Percentiles rank a stretch among this genome's conserved stretches.
Conservation (phyloP, 2,797 vertebrate species). For the Mus caroli region DNA sequence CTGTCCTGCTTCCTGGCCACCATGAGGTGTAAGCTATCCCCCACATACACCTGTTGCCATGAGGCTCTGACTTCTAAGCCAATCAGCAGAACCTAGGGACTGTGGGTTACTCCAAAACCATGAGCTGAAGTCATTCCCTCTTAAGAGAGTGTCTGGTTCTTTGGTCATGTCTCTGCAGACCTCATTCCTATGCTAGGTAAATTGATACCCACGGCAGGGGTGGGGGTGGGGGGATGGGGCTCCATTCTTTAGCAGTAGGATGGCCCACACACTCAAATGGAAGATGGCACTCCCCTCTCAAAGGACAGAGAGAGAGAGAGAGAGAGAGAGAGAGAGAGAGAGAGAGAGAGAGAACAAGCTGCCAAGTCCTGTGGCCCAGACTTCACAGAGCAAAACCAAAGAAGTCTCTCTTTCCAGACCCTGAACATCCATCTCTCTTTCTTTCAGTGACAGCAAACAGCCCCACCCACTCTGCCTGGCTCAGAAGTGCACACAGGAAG, state of each 20-base stretch:
- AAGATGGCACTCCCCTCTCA: not conserved
- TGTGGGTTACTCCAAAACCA: not conserved
- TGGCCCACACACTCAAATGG: fast-evolving
- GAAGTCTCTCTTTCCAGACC: not conserved
- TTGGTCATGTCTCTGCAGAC: not conserved
- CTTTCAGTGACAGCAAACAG: fast-evolving
- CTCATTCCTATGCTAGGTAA: not conserved
- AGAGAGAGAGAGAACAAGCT: not conserved
- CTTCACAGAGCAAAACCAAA: not conserved
- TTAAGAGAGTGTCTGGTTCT: not conserved
- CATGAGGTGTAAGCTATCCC: not conserved
- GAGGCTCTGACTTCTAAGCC: not conserved
- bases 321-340: too few relatives aligned
- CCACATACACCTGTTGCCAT: too few relatives aligned
- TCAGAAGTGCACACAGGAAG: not conserved
- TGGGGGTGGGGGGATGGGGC: too few relatives aligned
- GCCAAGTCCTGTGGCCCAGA: not conserved
- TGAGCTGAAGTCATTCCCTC: not conserved
- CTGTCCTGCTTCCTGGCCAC: not conserved
- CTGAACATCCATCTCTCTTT: not conserved
- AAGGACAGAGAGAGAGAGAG: not conserved
- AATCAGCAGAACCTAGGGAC: not conserved
- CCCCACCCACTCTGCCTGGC: too few relatives aligned
- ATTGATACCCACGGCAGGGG: fast-evolving
- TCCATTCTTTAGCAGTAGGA: fast-evolving